A percentile compares a stretch with the other conserved stretches of the same genome.
phyloP scores from a whole-genome alignment of 2,888 invertebrate species.

The Limnephilus auricula region DNA sequence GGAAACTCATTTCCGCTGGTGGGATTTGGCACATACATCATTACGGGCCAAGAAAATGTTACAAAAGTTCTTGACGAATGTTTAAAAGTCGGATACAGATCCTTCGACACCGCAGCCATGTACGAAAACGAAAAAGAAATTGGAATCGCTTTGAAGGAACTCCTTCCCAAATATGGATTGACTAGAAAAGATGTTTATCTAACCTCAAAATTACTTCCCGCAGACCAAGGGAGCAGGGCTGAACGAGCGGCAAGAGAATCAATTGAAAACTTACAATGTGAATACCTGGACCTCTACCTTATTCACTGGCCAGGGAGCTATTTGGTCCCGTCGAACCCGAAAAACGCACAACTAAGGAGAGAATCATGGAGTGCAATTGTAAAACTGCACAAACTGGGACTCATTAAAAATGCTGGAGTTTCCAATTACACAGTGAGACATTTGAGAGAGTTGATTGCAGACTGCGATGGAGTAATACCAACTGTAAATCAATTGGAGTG shows the following conservation, averaged over 20 bases:
- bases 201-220: constrained; percentile 85
- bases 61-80: constrained; percentile 79
- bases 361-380: constrained; percentile 84
- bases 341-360: constrained; percentile 74
- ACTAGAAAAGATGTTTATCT: constrained; percentile 86
- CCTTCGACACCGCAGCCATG: constrained; percentile 88
- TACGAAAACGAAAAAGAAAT: constrained; percentile 87
- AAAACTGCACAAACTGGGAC: constrained; percentile 80
- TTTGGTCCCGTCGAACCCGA: constrained; percentile 77
- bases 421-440: constrained; percentile 88
- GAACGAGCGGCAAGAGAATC: constrained; percentile 78
- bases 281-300: constrained; percentile 87
- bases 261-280: constrained; percentile 79
- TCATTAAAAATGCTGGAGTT: constrained; percentile 84
- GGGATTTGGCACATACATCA: constrained; percentile 81
- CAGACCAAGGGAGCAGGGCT: constrained; percentile 78
- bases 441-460: constrained; percentile 79
- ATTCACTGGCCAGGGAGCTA: constrained; percentile 89
- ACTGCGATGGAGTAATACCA: constrained; percentile 78
- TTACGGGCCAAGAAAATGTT: constrained; percentile 74
- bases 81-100: constrained; percentile 82
- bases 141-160: constrained; percentile 79
- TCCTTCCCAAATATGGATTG: constrained; percentile 83
- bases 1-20: constrained; percentile 62
- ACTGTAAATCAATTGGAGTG: constrained; percentile 90